phyloP scores from a whole-genome alignment of 1,140 invertebrate genomes.

The Nebria ingens region DNA sequence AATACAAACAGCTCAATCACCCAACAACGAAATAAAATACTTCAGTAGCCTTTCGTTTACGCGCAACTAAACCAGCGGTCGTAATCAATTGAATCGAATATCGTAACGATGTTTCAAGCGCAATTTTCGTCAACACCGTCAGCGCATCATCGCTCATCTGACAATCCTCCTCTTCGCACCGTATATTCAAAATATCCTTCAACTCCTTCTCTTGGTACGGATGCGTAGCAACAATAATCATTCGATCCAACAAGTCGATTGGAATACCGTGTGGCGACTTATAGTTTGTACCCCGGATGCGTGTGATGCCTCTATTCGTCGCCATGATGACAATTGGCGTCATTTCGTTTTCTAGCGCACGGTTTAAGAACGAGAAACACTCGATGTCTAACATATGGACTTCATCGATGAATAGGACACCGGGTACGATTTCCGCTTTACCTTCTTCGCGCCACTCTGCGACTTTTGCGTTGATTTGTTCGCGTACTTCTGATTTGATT shows the following conservation, averaged over 20 bases:
- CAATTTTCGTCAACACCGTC: conserved; percentile 83
- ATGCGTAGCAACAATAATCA: conserved; percentile 87
- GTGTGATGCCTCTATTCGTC: conserved; percentile 94
- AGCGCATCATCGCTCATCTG: conserved; percentile 89
- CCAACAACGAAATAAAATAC: conserved; percentile 32
- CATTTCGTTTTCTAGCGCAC: conserved; percentile 94
- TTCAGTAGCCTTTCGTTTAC: conserved; percentile 70
- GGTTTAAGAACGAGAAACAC: conserved; percentile 96
- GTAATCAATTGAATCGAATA: conserved; percentile 99
- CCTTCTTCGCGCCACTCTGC: conserved; percentile 98
- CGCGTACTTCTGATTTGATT: conserved; percentile 94
- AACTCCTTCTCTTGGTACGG: conserved; percentile 86
- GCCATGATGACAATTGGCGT: conserved; percentile 97
- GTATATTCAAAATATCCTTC: conserved; percentile 85
- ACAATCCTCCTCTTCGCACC: conserved; percentile 95
- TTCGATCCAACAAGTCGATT: conserved; percentile 88
- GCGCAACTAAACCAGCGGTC: conserved; percentile 81
- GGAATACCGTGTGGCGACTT: conserved; percentile 93
- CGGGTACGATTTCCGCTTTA: conserved; percentile 96
- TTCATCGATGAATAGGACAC: conserved; percentile 87
- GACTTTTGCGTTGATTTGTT: conserved; percentile 97
- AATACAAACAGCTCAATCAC: background rate
- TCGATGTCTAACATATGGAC: conserved; percentile 99
- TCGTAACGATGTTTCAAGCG: conserved; percentile 82
- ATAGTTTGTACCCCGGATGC: conserved; percentile 90